phyloP scores from a whole-genome alignment of 2,797 vertebrate species.

The Austrolebias charrua region DNA sequence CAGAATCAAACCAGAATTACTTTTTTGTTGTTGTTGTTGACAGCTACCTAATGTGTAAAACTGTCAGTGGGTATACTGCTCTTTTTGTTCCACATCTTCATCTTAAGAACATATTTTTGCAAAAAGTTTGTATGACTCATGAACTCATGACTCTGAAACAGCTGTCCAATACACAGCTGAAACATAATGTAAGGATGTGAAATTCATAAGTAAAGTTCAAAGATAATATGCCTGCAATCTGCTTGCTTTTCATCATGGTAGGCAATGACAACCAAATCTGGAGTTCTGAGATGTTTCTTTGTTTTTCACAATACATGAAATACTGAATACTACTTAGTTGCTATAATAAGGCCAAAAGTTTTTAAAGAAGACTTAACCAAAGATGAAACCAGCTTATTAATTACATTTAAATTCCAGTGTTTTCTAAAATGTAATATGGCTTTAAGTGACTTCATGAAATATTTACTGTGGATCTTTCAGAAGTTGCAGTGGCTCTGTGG shows the following conservation, averaged over 20 bases:
- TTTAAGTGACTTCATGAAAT: not conserved
- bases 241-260: not conserved
- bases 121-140: conserved; percentile 6
- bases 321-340: not conserved
- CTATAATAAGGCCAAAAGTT: conserved; percentile 18
- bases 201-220: too few relatives aligned
- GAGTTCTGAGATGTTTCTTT: too few relatives aligned
- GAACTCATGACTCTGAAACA: not conserved
- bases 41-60: conserved; percentile 52
- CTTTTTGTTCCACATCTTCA: conserved; percentile 27
- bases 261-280: too few relatives aligned
- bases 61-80: conserved; percentile 52
- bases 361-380: not conserved
- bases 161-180: not conserved
- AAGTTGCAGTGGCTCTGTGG: too few relatives aligned
- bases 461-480: too few relatives aligned
- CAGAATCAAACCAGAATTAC: conserved; percentile 46
- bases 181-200: not conserved
- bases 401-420: not conserved
- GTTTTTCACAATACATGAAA: not conserved
- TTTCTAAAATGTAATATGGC: conserved; percentile 24
- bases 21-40: conserved; percentile 30
- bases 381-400: too few relatives aligned
- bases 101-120: conserved; percentile 33
- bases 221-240: too few relatives aligned